These are phyloP conservation scores for Pseudopodoces humilis DNA, from an alignment of 2,113 vertebrate species.

Conservation along the genomic window DNA sequence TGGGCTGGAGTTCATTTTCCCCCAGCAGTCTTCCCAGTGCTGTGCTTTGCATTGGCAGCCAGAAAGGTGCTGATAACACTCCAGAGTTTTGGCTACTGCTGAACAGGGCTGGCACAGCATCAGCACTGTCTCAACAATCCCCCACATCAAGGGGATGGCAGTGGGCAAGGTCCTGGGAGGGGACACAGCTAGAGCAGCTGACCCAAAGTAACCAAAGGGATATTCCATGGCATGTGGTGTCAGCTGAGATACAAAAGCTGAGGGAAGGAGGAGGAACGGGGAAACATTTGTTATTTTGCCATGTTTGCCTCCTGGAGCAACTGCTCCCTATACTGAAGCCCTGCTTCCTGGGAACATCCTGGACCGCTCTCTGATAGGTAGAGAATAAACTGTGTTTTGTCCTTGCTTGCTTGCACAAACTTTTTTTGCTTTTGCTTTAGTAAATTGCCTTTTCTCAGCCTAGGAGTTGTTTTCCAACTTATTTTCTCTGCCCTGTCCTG, in stretches of 20 bases:
- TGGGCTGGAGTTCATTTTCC: background rate
- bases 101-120: background rate
- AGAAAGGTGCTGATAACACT: background rate
- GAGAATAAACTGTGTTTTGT: background rate
- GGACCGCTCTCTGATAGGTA: background rate
- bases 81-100: background rate
- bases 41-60: background rate
- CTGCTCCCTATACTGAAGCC: background rate
- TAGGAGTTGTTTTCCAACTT: background rate
- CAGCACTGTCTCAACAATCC: background rate
- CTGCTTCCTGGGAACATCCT: background rate
- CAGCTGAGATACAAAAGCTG: background rate
- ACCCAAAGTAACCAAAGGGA: background rate
- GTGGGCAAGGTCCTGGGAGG: background rate
- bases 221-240: background rate
- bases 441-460: background rate
- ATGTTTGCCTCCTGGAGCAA: background rate
- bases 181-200: background rate
- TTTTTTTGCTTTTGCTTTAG: background rate
- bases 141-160: background rate
- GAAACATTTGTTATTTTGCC: background rate
- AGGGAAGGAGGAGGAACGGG: background rate
- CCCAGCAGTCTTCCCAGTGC: background rate
- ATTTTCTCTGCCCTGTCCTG: background rate
- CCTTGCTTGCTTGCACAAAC: background rate